Percentiles rank a stretch among this genome's conserved stretches.
Evolutionary conservation across 2,888 invertebrate genomes (phyloP).

Genomic region (Digitonthophagus gazella): DNA sequence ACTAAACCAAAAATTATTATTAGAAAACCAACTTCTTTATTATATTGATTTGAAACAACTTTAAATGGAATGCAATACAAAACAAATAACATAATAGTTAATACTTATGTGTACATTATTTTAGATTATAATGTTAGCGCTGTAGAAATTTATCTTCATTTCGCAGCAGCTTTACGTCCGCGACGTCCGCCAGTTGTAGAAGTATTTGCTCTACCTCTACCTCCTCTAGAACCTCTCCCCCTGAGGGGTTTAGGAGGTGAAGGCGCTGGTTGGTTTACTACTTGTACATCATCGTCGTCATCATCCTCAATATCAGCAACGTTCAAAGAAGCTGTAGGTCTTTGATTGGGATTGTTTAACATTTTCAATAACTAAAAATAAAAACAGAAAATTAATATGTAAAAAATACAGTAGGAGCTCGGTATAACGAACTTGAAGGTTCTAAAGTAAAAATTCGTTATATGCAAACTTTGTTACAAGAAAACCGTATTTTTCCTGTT

Average conservation of each 20-base stretch:
- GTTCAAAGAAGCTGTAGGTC: neutral
- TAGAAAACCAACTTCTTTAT: too few relatives aligned
- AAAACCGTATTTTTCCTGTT: too few relatives aligned
- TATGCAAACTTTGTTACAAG: neutral
- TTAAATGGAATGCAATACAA: too few relatives aligned
- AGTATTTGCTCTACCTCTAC: slow-evolving; percentile 18
- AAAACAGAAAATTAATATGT: neutral
- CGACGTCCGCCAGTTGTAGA: too few relatives aligned
- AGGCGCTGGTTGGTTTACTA: neutral
- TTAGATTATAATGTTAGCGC: too few relatives aligned
- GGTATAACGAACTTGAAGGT: too few relatives aligned
- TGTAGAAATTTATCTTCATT: neutral
- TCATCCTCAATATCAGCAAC: slow-evolving; percentile 20
- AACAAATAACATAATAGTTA: too few relatives aligned
- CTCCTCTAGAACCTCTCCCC: slow-evolving; percentile 32
- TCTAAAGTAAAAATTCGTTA: too few relatives aligned
- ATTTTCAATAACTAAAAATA: slow-evolving; percentile 18
- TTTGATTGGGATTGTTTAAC: slow-evolving; percentile 8
- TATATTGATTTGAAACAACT: too few relatives aligned
- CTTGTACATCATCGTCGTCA: slow-evolving; percentile 5
- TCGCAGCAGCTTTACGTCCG: neutral
- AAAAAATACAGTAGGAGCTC: neutral
- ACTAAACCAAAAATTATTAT: too few relatives aligned
- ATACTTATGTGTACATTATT: too few relatives aligned
- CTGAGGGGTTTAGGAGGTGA: slow-evolving; percentile 18